Evolutionary conservation across 1,140 invertebrate genomes (phyloP).

Genomic region (Zaprionus lachaisei): DNA sequence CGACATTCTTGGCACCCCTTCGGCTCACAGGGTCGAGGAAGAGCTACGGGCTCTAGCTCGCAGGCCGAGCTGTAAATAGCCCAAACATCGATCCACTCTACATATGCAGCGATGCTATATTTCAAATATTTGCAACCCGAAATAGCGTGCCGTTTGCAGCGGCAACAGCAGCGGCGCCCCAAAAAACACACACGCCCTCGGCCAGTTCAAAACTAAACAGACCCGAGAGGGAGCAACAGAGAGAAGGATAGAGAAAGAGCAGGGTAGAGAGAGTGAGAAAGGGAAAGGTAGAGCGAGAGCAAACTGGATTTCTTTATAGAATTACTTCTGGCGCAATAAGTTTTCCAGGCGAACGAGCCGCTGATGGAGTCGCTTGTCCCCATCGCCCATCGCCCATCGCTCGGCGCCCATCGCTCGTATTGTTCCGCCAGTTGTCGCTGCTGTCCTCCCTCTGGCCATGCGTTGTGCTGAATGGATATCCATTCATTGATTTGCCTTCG

Average conservation of each 20-base stretch:
- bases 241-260: background rate
- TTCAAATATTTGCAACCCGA: slow-evolving; percentile 63
- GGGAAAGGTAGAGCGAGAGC: slow-evolving; percentile 18
- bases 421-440: slow-evolving; percentile 11
- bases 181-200: slow-evolving; percentile 35
- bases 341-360: slow-evolving; percentile 77
- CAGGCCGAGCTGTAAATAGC: slow-evolving; percentile 74
- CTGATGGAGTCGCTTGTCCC: slow-evolving; percentile 61
- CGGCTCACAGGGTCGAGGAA: background rate
- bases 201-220: slow-evolving; percentile 21
- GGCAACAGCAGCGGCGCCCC: slow-evolving; percentile 28
- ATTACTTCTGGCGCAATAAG: slow-evolving; percentile 82
- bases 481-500: slow-evolving; percentile 77
- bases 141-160: slow-evolving; percentile 61
- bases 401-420: slow-evolving; percentile 18
- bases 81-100: slow-evolving; percentile 63
- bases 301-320: slow-evolving; percentile 76
- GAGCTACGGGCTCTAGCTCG: slow-evolving; percentile 29
- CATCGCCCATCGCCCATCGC: background rate
- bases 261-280: background rate
- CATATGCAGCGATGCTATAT: slow-evolving; percentile 44
- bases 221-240: background rate
- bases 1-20: background rate
- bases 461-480: slow-evolving; percentile 38
- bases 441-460: slow-evolving; percentile 24